These are phyloP conservation scores for Pedetes capensis DNA, from an alignment of 2,113 vertebrate species.

Conservation along the genomic window DNA sequence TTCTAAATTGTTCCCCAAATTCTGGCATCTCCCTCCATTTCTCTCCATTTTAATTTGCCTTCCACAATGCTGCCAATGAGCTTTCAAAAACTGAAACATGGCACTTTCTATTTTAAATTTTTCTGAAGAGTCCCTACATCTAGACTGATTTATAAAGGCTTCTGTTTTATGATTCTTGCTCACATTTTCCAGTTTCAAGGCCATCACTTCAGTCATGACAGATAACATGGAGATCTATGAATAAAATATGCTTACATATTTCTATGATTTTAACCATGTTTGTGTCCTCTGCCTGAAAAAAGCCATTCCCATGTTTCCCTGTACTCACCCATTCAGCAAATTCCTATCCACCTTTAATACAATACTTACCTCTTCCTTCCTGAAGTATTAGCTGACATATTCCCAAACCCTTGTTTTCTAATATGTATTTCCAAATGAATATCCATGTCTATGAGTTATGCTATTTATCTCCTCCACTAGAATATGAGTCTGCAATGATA, in stretches of 20 bases:
- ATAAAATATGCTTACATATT: slow-evolving; percentile 30
- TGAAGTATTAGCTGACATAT: not conserved
- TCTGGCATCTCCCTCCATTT: not conserved
- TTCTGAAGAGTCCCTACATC: not conserved
- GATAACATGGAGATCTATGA: not conserved
- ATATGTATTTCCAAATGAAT: slow-evolving; percentile 2
- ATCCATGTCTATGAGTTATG: not conserved
- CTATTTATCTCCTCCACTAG: not conserved
- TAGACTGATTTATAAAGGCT: not conserved
- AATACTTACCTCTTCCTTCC: slow-evolving; percentile 11
- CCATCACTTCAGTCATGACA: slow-evolving; percentile 5
- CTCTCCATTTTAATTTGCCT: not conserved
- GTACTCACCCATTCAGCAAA: slow-evolving; percentile 16
- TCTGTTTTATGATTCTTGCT: slow-evolving; percentile 22
- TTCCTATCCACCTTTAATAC: slow-evolving; percentile 11
- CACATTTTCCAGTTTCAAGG: slow-evolving; percentile 18
- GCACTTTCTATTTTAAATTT: slow-evolving; percentile 27
- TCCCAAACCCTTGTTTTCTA: not conserved
- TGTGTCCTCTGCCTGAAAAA: slow-evolving; percentile 31
- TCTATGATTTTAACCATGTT: slow-evolving; percentile 16
- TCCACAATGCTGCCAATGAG: not conserved
- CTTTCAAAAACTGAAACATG: slow-evolving; percentile 7
- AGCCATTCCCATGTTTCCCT: not conserved
- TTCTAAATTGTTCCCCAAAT: not conserved
- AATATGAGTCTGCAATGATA: not conserved